Evolutionary conservation across 2,888 invertebrate genomes (phyloP), one percentile per base, ranked within the genome.

Genomic region (Yponomeuta cagnagella): DNA sequence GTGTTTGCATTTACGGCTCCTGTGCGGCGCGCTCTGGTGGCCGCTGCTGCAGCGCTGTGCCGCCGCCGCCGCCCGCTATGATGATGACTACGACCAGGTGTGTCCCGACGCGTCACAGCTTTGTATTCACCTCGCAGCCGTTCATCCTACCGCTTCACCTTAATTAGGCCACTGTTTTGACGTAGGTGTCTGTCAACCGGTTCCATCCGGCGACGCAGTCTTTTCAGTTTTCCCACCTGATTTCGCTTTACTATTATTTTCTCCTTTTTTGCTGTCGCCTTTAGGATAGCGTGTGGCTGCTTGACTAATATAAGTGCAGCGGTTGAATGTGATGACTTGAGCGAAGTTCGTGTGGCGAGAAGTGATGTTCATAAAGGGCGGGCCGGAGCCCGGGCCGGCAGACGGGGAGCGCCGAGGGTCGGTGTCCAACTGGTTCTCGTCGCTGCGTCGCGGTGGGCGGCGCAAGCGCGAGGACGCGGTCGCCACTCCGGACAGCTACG

Each of bases 381-480:
- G 86, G 79, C 88, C 89, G 76, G 87, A 82, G 77, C 87, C 89
- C 76, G 87, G 82, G 77, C 78, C 87, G 82, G 87, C 85, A 79
- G 89, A 93, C 77, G 92, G 94, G 76, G 94, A 94, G 83, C 93
- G 95, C 77, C 94, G 94, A 75, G 94, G 94, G 77, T 95, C 95
- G 76, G 94, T 96, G 73, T 94, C 95, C 76, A 96, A 95, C 85
- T 97, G 96, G 96, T 96, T 96, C 87, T 95, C 95, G 75, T 96
- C 96, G 74, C 84, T 96, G 82, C 94, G 96, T 78, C 94, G 96
- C 75, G 84, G 93, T 86, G 86, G 90, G 70, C 84, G 92, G 71
- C 87, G 92, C 73, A 88, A 90, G 78, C 88, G 90, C 68, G 90
- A 92, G 76, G 89, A 91, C 74, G 78, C 79, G 73, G 81, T 83